Evolutionary conservation across 2,888 invertebrate species (phyloP).

Genomic region (Timema cristinae): DNA sequence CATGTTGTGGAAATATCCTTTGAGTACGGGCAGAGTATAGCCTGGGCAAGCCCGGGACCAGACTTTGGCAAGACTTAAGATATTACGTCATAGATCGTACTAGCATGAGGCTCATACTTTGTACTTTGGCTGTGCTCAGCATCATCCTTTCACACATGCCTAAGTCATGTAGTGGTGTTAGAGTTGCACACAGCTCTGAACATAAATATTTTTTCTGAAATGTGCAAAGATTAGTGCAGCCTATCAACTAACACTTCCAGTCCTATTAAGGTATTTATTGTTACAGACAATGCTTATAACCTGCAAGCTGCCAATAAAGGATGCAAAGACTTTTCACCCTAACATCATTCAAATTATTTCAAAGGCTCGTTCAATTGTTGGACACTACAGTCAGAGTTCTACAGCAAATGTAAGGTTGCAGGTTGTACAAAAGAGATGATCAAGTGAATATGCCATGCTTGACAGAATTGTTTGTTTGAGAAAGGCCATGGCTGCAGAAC

Average conservation of each 20-base stretch:
- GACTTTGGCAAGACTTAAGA: too few species aligned
- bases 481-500: neutral
- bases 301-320: neutral
- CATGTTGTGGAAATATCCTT: too few species aligned
- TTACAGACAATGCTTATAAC: neutral
- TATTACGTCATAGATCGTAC: too few species aligned
- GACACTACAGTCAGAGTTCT: neutral
- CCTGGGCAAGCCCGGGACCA: too few species aligned
- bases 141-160: too few species aligned
- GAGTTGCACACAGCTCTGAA: too few species aligned
- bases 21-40: too few species aligned
- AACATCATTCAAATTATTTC: slow-evolving; percentile 8
- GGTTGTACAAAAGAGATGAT: slow-evolving; percentile 2
- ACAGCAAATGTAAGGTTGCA: neutral
- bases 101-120: too few species aligned
- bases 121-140: too few species aligned
- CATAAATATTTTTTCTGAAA: too few species aligned
- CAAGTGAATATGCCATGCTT: neutral
- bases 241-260: neutral
- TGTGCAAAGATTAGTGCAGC: too few species aligned
- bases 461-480: neutral
- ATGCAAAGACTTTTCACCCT: neutral
- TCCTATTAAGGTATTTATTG: neutral
- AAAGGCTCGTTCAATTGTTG: neutral
- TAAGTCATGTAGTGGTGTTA: neutral